These are phyloP conservation scores for Lobophora halterata DNA, from an alignment of 2,888 invertebrate species.

Conservation along the genomic window DNA sequence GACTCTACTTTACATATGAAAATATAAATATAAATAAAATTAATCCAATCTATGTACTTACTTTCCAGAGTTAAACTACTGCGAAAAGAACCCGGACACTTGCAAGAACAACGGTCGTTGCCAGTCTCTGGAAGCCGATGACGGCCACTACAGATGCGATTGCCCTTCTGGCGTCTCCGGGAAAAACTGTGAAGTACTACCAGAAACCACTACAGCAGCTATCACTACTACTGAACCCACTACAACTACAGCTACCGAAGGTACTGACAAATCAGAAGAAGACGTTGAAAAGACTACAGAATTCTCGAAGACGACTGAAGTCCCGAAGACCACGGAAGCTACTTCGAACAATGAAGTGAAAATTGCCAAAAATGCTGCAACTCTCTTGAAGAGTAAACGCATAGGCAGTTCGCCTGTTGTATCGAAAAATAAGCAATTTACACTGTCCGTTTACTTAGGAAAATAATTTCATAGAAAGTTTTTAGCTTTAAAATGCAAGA, in stretches of 20 bases:
- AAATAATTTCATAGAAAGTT: constrained; percentile 4
- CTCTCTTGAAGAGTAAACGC: constrained; percentile 16
- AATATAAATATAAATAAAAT: background rate
- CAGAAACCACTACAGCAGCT: constrained; percentile 49
- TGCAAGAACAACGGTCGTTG: constrained; percentile 93
- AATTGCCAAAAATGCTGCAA: constrained; percentile 8
- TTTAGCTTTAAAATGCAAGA: background rate
- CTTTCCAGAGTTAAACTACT: constrained; percentile 87
- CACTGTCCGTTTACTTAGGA: constrained; percentile 20
- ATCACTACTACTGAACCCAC: constrained; percentile 35
- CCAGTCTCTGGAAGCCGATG: constrained; percentile 87
- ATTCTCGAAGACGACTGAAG: no score
- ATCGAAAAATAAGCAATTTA: constrained; percentile 22
- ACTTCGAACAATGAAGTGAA: constrained; percentile 5
- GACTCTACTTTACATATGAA: no score
- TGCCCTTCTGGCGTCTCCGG: constrained; percentile 89
- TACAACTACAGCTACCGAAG: constrained; percentile 19
- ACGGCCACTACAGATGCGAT: constrained; percentile 88
- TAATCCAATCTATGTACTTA: background rate
- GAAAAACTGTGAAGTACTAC: constrained; percentile 85
- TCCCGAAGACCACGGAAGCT: constrained; percentile 13
- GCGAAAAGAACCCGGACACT: constrained; percentile 86
- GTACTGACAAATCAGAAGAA: constrained; percentile 15
- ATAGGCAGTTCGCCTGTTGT: constrained; percentile 17
- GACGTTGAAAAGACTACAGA: constrained; percentile 17